Evolutionary conservation across 2,888 invertebrate genomes (phyloP), one percentile per base, ranked within the genome.

Genomic region (Zeuzera pyrina): DNA sequence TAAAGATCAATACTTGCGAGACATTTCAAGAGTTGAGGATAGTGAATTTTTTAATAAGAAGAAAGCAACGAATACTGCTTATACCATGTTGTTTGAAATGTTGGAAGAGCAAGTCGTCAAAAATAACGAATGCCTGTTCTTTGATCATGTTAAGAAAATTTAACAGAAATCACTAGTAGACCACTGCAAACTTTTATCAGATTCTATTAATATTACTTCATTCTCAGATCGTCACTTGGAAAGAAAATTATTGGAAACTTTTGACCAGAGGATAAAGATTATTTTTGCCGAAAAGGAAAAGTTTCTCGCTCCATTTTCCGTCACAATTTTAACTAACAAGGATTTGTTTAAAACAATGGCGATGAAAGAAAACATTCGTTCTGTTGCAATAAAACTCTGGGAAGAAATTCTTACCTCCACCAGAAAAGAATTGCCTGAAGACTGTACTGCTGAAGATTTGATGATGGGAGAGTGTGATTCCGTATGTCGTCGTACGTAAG

Each of bases 241-340:
- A 39, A 34, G 36, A 36, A 39, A 47, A 41, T 35, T 47, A 31
- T 44, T 45, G 36, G 35, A 47, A 30, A 52, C 47, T 44, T 50
- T 48, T 48, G 42, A 44, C 39, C 35, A 42, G 4, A 47, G 38
- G 35, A 46, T 47, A 11, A 43, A 44, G 36, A 51, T 51, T 38
- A 46, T 51, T 47, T 46, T 43, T 30, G 40, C 33, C 39, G 40
- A 42, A 33, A 45, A 43, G 26, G 38, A 42, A 47, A 48, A 43
- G 35, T 41, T 47, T 47, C 42, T 50, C 41, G 49, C 49, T 44
- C 49, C 51, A 44, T 46, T 49, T 41, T 43, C 41, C 35, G 37
- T 38, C 33, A 25, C 28, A 33, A 12, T 42, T 47, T 38, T 49
- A 31, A 39, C 41, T 14, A 43, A 47, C 34, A 38, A 38, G 30